A percentile compares a stretch with the other conserved stretches of the same genome.
phyloP scores from a whole-genome alignment of 2,888 invertebrate genomes.

The Agrochola macilenta region DNA sequence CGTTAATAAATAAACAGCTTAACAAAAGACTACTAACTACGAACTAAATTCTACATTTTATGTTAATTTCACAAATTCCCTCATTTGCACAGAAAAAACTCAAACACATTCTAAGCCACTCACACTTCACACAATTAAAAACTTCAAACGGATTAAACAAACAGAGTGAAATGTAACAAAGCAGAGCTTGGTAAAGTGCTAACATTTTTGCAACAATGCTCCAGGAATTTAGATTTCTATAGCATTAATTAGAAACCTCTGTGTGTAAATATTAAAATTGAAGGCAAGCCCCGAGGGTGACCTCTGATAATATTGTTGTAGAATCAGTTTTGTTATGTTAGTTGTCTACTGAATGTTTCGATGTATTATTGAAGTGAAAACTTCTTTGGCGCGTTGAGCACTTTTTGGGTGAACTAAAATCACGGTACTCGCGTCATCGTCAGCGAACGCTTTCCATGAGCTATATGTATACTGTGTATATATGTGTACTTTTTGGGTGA shows the following conservation, averaged over 20 bases:
- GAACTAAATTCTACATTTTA: slow-evolving; percentile 15
- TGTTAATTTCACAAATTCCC: slow-evolving; percentile 19
- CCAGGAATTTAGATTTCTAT: slow-evolving; percentile 56
- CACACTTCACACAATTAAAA: slow-evolving; percentile 53
- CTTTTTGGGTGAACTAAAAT: too few species aligned
- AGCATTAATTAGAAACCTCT: slow-evolving; percentile 64
- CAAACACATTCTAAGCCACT: slow-evolving; percentile 33
- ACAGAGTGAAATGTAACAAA: slow-evolving; percentile 57
- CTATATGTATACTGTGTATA: too few species aligned
- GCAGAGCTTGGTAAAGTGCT: slow-evolving; percentile 44
- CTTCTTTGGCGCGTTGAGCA: too few species aligned
- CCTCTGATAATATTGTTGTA: slow-evolving; percentile 41
- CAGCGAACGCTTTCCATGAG: too few species aligned
- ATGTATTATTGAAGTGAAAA: background rate
- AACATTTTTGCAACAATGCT: slow-evolving; percentile 48
- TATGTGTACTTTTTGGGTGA: too few species aligned
- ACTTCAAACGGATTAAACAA: slow-evolving; percentile 54
- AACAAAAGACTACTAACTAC: background rate
- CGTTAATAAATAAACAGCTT: background rate
- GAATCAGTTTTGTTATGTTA: slow-evolving; percentile 11
- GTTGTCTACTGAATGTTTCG: slow-evolving; percentile 1
- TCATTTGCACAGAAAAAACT: slow-evolving; percentile 36
- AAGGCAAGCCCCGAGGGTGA: slow-evolving; percentile 25
- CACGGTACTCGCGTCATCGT: too few species aligned
- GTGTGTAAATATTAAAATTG: slow-evolving; percentile 25